Evolutionary conservation across 2,797 vertebrate species (phyloP).

Genomic region (Ceyx erithaca): DNA sequence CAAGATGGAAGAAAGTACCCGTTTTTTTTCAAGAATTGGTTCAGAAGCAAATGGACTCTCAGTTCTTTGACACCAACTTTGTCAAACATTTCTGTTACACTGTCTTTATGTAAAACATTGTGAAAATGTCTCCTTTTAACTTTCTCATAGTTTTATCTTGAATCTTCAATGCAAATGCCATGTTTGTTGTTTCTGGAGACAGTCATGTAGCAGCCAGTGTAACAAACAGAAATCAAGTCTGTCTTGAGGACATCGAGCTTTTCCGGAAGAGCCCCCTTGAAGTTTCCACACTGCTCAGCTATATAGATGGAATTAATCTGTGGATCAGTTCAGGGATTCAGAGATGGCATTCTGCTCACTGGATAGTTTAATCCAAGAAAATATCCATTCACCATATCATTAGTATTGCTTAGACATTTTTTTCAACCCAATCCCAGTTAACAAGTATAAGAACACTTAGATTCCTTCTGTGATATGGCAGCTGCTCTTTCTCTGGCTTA

Average conservation of each 20-base stretch:
- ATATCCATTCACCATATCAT: neutral
- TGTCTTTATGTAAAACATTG: neutral
- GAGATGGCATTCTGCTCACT: neutral
- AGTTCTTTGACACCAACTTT: neutral
- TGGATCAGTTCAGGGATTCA: neutral
- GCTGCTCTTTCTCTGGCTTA: neutral
- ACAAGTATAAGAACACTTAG: neutral
- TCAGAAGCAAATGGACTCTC: neutral
- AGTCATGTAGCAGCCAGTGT: neutral
- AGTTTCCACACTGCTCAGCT: neutral
- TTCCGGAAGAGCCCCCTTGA: neutral
- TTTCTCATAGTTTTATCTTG: neutral
- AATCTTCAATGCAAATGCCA: neutral
- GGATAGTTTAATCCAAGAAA: neutral
- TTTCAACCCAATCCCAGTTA: neutral
- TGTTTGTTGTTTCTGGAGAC: neutral
- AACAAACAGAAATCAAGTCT: neutral
- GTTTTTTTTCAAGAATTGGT: neutral
- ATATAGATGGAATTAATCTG: fast-evolving
- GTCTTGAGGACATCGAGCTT: neutral
- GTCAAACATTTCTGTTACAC: neutral
- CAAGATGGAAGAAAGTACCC: neutral
- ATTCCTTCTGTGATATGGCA: neutral
- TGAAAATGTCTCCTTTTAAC: neutral
- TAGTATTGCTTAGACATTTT: neutral